Evolutionary conservation across 2,797 vertebrate genomes (phyloP).

Genomic region (Acrocephalus scirpaceus): DNA sequence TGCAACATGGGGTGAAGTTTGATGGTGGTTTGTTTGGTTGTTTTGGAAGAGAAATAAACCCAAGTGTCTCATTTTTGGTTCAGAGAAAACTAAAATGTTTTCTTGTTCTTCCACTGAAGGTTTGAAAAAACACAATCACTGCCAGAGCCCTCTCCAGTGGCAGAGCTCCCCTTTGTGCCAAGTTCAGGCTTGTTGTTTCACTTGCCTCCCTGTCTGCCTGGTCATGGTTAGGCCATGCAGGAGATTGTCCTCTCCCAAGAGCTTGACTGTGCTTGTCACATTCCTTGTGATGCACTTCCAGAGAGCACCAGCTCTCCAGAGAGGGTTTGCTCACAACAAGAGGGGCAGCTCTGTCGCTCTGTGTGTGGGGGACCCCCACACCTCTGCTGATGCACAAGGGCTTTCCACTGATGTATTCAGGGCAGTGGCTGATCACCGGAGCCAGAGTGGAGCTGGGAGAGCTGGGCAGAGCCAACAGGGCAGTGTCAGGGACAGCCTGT

Average conservation of each 20-base stretch:
- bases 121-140: not conserved
- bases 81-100: slow-evolving; percentile 7
- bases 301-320: not conserved
- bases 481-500: not conserved
- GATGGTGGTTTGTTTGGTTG: slow-evolving; percentile 1
- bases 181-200: not conserved
- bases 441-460: fast-evolving
- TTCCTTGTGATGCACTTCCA: not conserved
- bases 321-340: fast-evolving
- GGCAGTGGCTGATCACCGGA: not conserved
- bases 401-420: not conserved
- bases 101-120: not conserved
- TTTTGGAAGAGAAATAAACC: slow-evolving; percentile 35
- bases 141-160: not conserved
- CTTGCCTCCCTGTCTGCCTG: not conserved
- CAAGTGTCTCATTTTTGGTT: not conserved
- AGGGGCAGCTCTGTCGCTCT: not conserved
- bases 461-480: fast-evolving
- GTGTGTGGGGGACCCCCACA: fast-evolving
- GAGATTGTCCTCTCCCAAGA: not conserved
- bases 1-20: not conserved
- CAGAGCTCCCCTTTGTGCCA: not conserved
- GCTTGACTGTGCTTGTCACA: not conserved
- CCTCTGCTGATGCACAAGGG: not conserved
- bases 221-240: not conserved